Percentiles rank a stretch among this genome's conserved stretches.
Evolutionary conservation across 2,888 invertebrate species (phyloP).

Genomic region (Dioctria linearis): DNA sequence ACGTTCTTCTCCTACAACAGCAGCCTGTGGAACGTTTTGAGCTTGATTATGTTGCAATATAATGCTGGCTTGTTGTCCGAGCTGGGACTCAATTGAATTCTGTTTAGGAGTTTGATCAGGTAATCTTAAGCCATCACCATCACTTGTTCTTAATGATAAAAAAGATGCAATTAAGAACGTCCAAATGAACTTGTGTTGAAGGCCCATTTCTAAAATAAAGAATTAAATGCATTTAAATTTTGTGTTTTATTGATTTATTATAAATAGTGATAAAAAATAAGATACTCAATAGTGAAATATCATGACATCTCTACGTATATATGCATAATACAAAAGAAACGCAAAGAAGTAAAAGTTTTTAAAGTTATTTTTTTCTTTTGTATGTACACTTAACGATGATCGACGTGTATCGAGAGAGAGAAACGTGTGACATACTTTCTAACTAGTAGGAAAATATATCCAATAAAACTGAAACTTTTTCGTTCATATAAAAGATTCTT

Average conservation of each 20-base stretch:
- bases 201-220: constrained; percentile 63
- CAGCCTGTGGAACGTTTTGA: constrained; percentile 53
- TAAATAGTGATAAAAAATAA: too few relatives aligned
- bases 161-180: constrained; percentile 73
- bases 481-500: background rate
- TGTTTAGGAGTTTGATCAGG: constrained; percentile 69
- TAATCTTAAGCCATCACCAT: constrained; percentile 76
- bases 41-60: constrained; percentile 61
- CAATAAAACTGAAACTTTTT: background rate
- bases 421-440: constrained; percentile 6
- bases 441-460: background rate
- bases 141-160: constrained; percentile 75
- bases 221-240: constrained; percentile 40
- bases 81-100: constrained; percentile 60
- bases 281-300: too few relatives aligned
- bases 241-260: background rate
- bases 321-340: background rate
- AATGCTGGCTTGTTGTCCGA: constrained; percentile 55
- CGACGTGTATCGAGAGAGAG: background rate
- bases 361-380: background rate
- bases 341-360: background rate
- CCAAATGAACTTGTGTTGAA: constrained; percentile 67
- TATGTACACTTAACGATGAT: background rate
- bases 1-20: constrained; percentile 67
- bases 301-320: too few relatives aligned